These are phyloP conservation scores for Litocranius walleri DNA, from an alignment of 2,113 vertebrate species.

Conservation along the genomic window DNA sequence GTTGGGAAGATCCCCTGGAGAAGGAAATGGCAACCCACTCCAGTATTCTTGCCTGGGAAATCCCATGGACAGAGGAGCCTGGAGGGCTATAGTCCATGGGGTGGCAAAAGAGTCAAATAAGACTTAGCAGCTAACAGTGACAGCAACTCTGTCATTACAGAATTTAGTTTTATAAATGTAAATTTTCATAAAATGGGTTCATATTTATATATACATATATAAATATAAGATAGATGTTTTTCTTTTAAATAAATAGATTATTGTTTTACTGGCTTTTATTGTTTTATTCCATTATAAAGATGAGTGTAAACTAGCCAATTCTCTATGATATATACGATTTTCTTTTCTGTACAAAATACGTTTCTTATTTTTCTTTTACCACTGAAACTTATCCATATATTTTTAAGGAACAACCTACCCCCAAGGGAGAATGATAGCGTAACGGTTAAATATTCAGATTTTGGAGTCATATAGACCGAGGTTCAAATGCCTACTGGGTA, in stretches of 20 bases:
- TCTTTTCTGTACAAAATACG: neutral
- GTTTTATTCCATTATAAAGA: neutral
- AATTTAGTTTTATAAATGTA: constrained; percentile 35
- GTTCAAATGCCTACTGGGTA: neutral
- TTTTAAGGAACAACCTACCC: neutral
- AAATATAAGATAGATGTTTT: neutral
- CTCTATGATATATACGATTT: neutral
- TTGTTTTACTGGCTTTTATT: neutral
- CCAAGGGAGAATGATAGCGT: neutral
- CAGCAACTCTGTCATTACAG: neutral
- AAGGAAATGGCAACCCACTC: neutral
- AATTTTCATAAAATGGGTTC: constrained; percentile 23
- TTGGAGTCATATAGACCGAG: neutral
- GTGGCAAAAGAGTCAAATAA: neutral
- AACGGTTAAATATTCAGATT: neutral
- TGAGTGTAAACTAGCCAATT: constrained; percentile 15
- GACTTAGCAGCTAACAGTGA: neutral
- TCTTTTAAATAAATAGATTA: constrained; percentile 11
- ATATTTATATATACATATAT: neutral
- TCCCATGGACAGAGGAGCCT: neutral
- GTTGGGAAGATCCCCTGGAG: neutral
- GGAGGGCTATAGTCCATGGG: neutral
- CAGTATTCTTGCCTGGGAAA: neutral
- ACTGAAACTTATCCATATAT: neutral
- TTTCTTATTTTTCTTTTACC: neutral